Percentiles rank a stretch among this genome's conserved stretches.
Evolutionary conservation across 2,797 vertebrate species (phyloP).

Genomic region (Phrynocephalus vlangalii): DNA sequence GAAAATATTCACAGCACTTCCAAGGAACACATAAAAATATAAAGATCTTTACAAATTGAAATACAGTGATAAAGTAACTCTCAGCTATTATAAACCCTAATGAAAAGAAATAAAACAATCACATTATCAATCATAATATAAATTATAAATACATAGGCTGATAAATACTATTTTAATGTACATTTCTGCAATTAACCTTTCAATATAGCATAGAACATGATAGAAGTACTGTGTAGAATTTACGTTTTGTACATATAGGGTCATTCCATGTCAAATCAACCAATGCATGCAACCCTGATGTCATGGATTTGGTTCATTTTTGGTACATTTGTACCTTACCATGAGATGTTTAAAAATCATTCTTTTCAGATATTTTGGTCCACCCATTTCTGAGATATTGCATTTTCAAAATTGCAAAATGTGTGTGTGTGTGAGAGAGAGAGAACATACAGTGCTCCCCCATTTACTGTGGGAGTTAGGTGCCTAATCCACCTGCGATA

Average conservation of each 20-base stretch:
- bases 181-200: background rate
- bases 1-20: background rate
- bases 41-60: background rate
- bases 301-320: too few species aligned
- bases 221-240: background rate
- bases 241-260: background rate
- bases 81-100: background rate
- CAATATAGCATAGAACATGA: background rate
- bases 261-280: too few species aligned
- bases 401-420: too few species aligned
- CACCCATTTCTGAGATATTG: too few species aligned
- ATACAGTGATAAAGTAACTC: background rate
- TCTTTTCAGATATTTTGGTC: too few species aligned
- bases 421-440: too few species aligned
- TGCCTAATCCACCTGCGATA: too few species aligned
- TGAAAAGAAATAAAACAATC: background rate
- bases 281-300: too few species aligned
- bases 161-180: background rate
- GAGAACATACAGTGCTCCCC: too few species aligned
- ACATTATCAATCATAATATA: background rate
- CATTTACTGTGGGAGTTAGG: too few species aligned
- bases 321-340: background rate
- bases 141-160: background rate
- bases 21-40: background rate
- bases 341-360: too few species aligned